Evolutionary conservation across 2,888 invertebrate species (phyloP).

Genomic region (Cosmorhoe ocellata): DNA sequence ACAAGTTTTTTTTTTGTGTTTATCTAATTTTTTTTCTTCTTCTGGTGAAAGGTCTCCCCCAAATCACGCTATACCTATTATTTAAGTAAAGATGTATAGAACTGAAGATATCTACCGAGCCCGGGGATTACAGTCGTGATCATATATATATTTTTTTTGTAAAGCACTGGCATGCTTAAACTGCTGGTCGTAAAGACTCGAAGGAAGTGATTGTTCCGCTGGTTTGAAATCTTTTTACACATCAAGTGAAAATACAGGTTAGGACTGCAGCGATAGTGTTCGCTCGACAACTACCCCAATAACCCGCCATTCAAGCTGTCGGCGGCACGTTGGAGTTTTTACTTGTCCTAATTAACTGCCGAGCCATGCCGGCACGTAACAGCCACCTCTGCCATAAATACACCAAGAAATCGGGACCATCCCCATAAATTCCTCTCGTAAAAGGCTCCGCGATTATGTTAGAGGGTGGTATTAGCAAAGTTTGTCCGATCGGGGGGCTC

Average conservation of each 20-base stretch:
- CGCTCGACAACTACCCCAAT: conserved; percentile 29
- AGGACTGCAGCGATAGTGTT: conserved; percentile 20
- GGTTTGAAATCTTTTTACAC: too few species aligned
- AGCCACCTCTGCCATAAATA: conserved; percentile 76
- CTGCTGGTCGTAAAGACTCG: too few species aligned
- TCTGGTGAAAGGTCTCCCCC: too few species aligned
- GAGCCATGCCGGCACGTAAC: conserved; percentile 70
- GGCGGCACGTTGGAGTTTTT: conserved; percentile 38
- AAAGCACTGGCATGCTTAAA: too few species aligned
- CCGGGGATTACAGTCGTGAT: too few species aligned
- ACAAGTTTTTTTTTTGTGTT: too few species aligned
- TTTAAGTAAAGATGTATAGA: too few species aligned
- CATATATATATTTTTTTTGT: too few species aligned
- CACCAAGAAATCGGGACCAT: conserved; percentile 80
- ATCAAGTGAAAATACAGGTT: not conserved
- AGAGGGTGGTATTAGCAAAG: conserved; percentile 83
- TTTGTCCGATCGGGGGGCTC: conserved; percentile 77
- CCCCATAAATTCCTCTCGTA: conserved; percentile 82
- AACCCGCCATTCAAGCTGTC: conserved; percentile 41
- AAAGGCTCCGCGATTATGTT: conserved; percentile 82
- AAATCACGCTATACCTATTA: too few species aligned
- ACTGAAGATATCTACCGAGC: too few species aligned
- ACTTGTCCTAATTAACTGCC: conserved; percentile 71
- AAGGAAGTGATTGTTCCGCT: too few species aligned
- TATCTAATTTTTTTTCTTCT: too few species aligned